phyloP scores from a whole-genome alignment of 64 coral and sea anemone species.

The Astreopora myriophthalma region DNA sequence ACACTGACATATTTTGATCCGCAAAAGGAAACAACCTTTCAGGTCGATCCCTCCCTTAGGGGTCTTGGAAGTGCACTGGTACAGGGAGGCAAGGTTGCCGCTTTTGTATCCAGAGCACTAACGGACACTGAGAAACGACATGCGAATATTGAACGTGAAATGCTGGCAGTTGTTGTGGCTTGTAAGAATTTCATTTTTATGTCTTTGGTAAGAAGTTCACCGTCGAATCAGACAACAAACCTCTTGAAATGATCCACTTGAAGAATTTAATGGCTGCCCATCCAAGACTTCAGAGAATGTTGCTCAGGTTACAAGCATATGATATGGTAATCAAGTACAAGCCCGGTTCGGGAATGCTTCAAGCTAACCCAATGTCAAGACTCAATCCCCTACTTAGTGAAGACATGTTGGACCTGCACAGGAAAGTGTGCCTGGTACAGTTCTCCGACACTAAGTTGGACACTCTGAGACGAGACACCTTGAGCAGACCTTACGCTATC shows the following conservation, averaged over 20 bases:
- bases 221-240: conserved; percentile 4
- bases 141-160: background rate
- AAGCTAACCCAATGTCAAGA: background rate
- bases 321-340: too few species aligned
- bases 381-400: background rate
- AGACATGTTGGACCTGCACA: background rate
- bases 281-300: conserved; percentile 18
- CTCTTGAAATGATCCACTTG: conserved; percentile 23
- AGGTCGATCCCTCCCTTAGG: background rate
- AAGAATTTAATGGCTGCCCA: conserved; percentile 18
- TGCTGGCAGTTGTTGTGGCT: background rate
- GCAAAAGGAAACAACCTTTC: background rate
- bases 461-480: background rate
- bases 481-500: background rate
- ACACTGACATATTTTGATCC: background rate
- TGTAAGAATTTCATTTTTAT: background rate
- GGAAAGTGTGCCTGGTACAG: too few species aligned
- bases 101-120: background rate
- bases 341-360: background rate
- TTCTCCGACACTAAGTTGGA: too few species aligned
- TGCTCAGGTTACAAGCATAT: conserved; percentile 21
- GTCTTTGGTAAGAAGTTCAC: conserved; percentile 8
- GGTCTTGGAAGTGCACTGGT: too few species aligned
- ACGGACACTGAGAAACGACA: background rate
- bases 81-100: background rate